Base-by-base conservation (phyloP, 2,797 vertebrate species). In the Schizopygopsis pylzovi region DNA sequence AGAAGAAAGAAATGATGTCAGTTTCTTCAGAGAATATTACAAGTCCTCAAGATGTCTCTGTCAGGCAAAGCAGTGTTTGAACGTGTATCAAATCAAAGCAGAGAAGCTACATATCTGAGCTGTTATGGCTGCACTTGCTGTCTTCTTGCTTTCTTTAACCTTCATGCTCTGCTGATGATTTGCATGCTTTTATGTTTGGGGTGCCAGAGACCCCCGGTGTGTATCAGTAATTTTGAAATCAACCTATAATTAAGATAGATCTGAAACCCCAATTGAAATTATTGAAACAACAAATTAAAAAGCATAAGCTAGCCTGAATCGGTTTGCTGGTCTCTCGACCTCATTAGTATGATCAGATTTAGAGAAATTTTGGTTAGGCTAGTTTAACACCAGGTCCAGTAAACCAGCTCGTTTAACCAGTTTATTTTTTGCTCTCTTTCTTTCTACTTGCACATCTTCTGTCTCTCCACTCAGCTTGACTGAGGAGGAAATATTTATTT, bases 401-500 rank as follows among this genome's bases (percentile, higher is more conserved):
- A 33, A 33, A 33, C 33, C 76, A 77, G 56, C 20, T 56, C 11
- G 28, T 33, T 54, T 59, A 12, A 52, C 49, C 49, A 39, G 7
- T 6, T 56, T 9, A 10, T 56, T 20, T 54, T 54, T 71, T 43
- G 16, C 43, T 43, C 65, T 49, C 71, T 81, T 20, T 79, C 33
- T 54, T 28, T 86, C 25, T 82, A 16, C 52, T 37, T 73, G 28
- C n/a, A 61, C 65, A 68, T 59, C 76, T 47, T 71, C 56, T 79
- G 25, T 77, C 59, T 89, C 37, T 78, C 54, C 68, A 52, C n/a
- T 79, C 84, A 68, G n/a, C 37, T 68, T 56, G 77, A 71, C 71
- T 85, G 68, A 68, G 15, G 75, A 83, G 59, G 28, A 33, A 25
- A n/a, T 79, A 77, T 88, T 85, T 56, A 33, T 83, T 82, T 71